phyloP scores from a whole-genome alignment of 2,113 vertebrate genomes.

The Epinephelus lanceolatus region DNA sequence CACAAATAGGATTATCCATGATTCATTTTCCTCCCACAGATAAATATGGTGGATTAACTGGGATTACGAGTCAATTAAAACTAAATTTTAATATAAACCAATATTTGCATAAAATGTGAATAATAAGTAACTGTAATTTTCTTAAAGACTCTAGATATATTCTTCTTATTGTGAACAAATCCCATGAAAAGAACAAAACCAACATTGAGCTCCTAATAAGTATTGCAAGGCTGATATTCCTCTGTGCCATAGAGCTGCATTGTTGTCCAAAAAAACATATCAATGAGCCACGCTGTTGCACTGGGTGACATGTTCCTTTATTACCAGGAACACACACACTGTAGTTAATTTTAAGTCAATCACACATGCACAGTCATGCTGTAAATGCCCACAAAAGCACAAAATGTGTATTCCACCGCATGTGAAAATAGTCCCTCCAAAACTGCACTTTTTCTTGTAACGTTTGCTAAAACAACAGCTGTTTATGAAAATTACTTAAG shows the following conservation, averaged over 20 bases:
- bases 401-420: background rate
- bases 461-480: background rate
- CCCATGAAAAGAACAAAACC: background rate
- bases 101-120: slow-evolving; percentile 66
- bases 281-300: background rate
- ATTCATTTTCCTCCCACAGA: slow-evolving; percentile 61
- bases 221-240: background rate
- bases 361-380: background rate
- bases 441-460: background rate
- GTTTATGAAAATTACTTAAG: background rate
- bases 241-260: background rate
- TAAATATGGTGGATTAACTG: slow-evolving; percentile 66
- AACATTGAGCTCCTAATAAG: background rate
- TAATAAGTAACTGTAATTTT: slow-evolving; percentile 9
- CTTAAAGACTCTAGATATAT: slow-evolving; percentile 1
- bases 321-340: background rate
- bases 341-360: background rate
- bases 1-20: slow-evolving; percentile 77
- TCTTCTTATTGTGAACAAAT: slow-evolving; percentile 21
- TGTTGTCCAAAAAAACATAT: slow-evolving; percentile 13
- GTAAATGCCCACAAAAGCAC: background rate
- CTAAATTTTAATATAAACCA: slow-evolving; percentile 48
- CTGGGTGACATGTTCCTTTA: background rate
- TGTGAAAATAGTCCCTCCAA: background rate
- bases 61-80: slow-evolving; percentile 78